Percentiles rank a stretch among this genome's conserved stretches.
Evolutionary conservation across 2,113 vertebrate genomes (phyloP).

Genomic region (Todiramphus saurophagus): DNA sequence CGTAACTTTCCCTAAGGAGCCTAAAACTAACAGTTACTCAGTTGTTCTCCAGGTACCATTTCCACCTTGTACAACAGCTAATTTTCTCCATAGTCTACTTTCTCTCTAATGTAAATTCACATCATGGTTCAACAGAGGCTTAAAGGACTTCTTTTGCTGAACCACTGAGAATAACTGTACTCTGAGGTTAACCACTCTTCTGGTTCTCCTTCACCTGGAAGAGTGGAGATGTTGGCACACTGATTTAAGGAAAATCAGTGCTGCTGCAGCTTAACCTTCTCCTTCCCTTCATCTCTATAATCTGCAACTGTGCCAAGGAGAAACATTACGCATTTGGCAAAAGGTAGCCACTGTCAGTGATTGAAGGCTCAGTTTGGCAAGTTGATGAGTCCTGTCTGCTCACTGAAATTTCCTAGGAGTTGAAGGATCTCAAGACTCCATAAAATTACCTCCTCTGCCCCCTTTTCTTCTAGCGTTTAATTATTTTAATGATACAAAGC

Average conservation of each 20-base stretch:
- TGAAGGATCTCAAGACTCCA: neutral
- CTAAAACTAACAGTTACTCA: neutral
- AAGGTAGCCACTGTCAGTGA: neutral
- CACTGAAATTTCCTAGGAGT: neutral
- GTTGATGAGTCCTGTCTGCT: neutral
- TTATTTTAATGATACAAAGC: neutral
- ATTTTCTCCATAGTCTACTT: neutral
- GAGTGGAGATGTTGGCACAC: neutral
- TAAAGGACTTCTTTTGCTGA: neutral
- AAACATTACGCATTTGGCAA: neutral
- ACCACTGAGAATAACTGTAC: neutral
- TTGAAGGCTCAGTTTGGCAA: neutral
- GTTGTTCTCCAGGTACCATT: neutral
- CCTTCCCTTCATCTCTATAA: neutral
- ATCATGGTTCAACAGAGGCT: neutral
- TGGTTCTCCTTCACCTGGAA: neutral
- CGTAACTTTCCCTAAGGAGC: neutral
- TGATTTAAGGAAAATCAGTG: neutral
- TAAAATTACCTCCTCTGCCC: neutral
- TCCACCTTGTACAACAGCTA: neutral
- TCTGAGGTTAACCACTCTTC: neutral
- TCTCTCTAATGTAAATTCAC: neutral
- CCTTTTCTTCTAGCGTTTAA: neutral
- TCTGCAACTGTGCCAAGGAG: neutral
- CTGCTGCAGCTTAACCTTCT: neutral